Evolutionary conservation across 2,888 invertebrate species (phyloP), one percentile per base, ranked within the genome.

Genomic region (Erebia palarica): DNA sequence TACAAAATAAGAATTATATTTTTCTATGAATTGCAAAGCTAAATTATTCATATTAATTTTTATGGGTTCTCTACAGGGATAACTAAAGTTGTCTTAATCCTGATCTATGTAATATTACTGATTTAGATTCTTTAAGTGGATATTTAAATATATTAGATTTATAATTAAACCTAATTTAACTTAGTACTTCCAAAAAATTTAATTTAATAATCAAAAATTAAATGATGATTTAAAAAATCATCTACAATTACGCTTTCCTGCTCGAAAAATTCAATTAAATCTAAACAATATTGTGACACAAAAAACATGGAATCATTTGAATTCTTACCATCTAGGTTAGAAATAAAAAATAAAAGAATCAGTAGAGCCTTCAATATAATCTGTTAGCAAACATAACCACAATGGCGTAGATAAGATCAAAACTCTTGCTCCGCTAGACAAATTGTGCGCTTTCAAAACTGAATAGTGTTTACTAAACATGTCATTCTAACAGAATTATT

Each of bases 381-480:
- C 70, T 87, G 79, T 81, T 77, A 78, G 82, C 83, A 82, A 86
- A 84, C 79, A 78, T 75, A 73, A 80, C 83, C 83, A 90, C 89
- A 91, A 90, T 82, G 76, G 85, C 58, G 36, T 3, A 75, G 92
- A 92, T 92, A 92, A 91, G 86, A 92, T 92, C 92, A 84, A 83
- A 86, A 81, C 79, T 86, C 80, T 79, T 79, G 86, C 87, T 81
- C 82, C 81, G 84, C 79, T 82, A 82, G 85, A 91, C 90, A 90
- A 90, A 91, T 90, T 89, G 89, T 89, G 82, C 77, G 78, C 82
- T 81, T 86, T 84, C 82, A 84, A 80, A 84, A 81, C 82, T 78
- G 69, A 68, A 64, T 81, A 82, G 77, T 92, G 87, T 92, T 92
- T 91, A 86, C 90, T 88, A 91, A 92, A 92, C 89, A 92, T 89